A percentile compares a stretch with the other conserved stretches of the same genome.
Evolutionary conservation across 2,113 vertebrate genomes (phyloP).

Genomic region (Zapus hudsonius): DNA sequence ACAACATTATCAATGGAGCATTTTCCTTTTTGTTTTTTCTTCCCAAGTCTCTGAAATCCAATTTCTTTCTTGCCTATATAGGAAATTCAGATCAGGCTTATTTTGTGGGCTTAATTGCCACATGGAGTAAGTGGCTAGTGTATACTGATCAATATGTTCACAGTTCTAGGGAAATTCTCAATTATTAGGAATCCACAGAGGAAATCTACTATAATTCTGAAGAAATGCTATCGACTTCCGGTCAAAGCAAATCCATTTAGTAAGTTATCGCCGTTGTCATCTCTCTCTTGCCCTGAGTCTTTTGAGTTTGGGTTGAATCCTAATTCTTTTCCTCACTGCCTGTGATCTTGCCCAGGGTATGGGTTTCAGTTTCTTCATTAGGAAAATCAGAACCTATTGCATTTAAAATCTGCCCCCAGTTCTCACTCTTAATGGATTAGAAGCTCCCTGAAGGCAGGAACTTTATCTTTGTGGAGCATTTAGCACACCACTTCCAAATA

Average conservation of each 20-base stretch:
- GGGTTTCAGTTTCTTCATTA: not conserved
- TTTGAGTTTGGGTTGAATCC: not conserved
- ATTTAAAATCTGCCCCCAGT: not conserved
- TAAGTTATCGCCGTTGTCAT: not conserved
- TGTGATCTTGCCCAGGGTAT: not conserved
- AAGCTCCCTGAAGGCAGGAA: not conserved
- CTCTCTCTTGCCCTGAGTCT: not conserved
- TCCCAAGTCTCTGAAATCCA: slow-evolving; percentile 36
- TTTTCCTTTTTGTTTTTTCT: not conserved
- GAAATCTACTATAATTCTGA: not conserved
- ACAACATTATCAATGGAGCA: not conserved
- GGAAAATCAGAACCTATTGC: not conserved
- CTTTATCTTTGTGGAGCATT: not conserved
- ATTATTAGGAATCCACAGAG: not conserved
- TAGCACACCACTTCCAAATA: not conserved
- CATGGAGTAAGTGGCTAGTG: not conserved
- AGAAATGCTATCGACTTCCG: not conserved
- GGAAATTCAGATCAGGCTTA: not conserved
- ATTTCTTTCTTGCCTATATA: not conserved
- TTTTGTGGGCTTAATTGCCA: not conserved
- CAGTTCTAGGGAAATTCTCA: not conserved
- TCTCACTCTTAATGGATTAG: not conserved
- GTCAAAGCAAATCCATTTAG: not conserved
- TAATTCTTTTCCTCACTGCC: not conserved
- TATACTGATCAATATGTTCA: not conserved